phyloP scores from a whole-genome alignment of 2,113 vertebrate genomes.

The Sander vitreus region DNA sequence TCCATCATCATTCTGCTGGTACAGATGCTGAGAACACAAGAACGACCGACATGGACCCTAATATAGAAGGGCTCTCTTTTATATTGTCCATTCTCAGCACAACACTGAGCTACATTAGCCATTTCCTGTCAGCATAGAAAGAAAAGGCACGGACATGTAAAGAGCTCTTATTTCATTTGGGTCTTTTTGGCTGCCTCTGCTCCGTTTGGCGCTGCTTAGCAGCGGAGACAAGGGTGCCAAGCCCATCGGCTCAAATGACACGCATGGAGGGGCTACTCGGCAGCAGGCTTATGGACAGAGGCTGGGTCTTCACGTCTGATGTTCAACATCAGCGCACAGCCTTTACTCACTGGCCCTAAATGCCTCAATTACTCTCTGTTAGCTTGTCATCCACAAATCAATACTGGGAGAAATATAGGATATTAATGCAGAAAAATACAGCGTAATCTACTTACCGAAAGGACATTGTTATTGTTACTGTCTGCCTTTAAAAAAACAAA shows the following conservation, averaged over 20 bases:
- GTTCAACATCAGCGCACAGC: conserved; percentile 38
- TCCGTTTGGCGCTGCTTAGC: conserved; percentile 37
- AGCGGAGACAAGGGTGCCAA: conserved; percentile 54
- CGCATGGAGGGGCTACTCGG: conserved; percentile 54
- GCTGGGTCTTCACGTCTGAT: conserved; percentile 56
- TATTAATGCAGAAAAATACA: conserved; percentile 43
- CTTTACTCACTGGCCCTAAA: conserved; percentile 43
- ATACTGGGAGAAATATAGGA: conserved; percentile 60
- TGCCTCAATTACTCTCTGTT: conserved; percentile 49
- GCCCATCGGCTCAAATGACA: conserved; percentile 71
- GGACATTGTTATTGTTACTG: conserved; percentile 41
- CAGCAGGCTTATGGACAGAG: conserved; percentile 31
- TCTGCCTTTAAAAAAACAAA: not conserved
- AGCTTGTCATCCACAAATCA: conserved; percentile 62
- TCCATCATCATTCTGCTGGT: not conserved
- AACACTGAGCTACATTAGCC: conserved; percentile 43
- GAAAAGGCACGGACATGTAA: conserved; percentile 33
- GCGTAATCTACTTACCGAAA: conserved; percentile 50
- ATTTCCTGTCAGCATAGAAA: conserved; percentile 37
- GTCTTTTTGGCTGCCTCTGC: conserved; percentile 19
- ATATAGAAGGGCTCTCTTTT: conserved; percentile 12
- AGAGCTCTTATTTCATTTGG: conserved; percentile 54
- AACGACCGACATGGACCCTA: not conserved
- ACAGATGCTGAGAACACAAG: not conserved
- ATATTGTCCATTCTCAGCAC: conserved; percentile 21